Conservation (phyloP, 2,888 invertebrate species). For the Microctonus hyperodae region DNA sequence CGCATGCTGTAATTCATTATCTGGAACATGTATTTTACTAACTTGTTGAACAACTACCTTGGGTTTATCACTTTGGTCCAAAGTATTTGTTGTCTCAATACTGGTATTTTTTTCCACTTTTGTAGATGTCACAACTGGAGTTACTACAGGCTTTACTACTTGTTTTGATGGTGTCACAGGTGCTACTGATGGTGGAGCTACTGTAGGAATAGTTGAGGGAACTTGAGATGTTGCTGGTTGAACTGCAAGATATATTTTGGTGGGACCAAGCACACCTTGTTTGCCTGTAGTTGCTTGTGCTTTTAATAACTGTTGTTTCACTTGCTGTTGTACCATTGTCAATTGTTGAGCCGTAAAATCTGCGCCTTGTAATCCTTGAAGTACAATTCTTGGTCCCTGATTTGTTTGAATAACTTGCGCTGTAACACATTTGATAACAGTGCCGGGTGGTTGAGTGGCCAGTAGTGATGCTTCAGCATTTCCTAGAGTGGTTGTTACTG, state of each 20-base stretch:
- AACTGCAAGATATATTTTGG: conserved; percentile 85
- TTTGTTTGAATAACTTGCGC: conserved; percentile 87
- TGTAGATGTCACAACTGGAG: conserved; percentile 36
- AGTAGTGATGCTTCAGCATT: conserved; percentile 76
- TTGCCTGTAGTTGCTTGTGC: conserved; percentile 88
- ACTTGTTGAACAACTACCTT: conserved; percentile 60
- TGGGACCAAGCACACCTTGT: conserved; percentile 83
- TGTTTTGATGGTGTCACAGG: conserved; percentile 30
- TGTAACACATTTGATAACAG: conserved; percentile 85
- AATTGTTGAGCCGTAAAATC: conserved; percentile 84
- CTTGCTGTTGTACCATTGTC: conserved; percentile 85
- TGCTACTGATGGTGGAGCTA: conserved; percentile 37
- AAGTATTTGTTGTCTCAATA: conserved; percentile 54
- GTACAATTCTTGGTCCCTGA: conserved; percentile 84
- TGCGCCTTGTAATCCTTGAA: conserved; percentile 84
- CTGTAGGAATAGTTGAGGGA: conserved; percentile 41
- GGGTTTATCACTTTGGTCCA: conserved; percentile 52
- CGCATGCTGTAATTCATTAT: conserved; percentile 52
- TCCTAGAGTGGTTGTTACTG: conserved; percentile 60
- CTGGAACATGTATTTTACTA: conserved; percentile 50
- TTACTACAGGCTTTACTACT: conserved; percentile 42
- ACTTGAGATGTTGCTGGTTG: conserved; percentile 70
- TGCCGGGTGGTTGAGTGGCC: conserved; percentile 83
- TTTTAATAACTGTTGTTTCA: conserved; percentile 87
- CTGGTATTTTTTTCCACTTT: conserved; percentile 20